Percentiles rank a stretch among this genome's conserved stretches.
These are phyloP conservation scores for Oryzias sinensis DNA, from an alignment of 2,797 vertebrate species.

Conservation along the genomic window DNA sequence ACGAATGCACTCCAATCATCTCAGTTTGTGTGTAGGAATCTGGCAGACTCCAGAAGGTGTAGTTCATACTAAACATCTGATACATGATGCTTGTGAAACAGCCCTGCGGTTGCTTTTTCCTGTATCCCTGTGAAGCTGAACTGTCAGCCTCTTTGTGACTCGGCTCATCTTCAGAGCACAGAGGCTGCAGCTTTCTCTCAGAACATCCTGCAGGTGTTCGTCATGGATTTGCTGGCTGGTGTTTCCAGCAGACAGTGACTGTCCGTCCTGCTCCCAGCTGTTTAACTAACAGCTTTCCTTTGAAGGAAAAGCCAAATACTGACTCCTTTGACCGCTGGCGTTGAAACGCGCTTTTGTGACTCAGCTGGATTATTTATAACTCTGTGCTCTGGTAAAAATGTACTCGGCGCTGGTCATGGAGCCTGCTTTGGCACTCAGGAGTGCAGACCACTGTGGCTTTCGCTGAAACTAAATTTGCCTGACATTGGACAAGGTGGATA, in stretches of 20 bases:
- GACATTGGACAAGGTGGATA: slow-evolving; percentile 54
- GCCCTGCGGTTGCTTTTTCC: slow-evolving; percentile 15
- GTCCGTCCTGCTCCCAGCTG: not conserved
- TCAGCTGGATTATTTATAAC: slow-evolving; percentile 71
- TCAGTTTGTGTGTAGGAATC: slow-evolving; percentile 19
- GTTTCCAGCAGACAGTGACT: slow-evolving; percentile 14
- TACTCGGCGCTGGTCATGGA: slow-evolving; percentile 28
- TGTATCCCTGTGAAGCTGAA: slow-evolving; percentile 1
- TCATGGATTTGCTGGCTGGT: slow-evolving; percentile 15
- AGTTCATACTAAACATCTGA: slow-evolving; percentile 24
- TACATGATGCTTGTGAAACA: slow-evolving; percentile 6
- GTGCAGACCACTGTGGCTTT: slow-evolving; percentile 32
- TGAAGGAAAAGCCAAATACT: slow-evolving; percentile 36
- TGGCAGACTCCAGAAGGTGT: slow-evolving; percentile 16
- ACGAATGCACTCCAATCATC: slow-evolving; percentile 51
- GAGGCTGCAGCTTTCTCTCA: slow-evolving; percentile 20
- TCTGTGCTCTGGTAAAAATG: slow-evolving; percentile 31
- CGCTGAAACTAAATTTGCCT: slow-evolving; percentile 59
- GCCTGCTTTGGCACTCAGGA: slow-evolving; percentile 27
- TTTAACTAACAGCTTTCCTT: slow-evolving; percentile 26
- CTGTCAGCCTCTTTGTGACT: slow-evolving; percentile 14
- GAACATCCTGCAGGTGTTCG: slow-evolving; percentile 26
- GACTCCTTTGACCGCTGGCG: slow-evolving; percentile 62
- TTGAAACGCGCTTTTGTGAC: slow-evolving; percentile 60
- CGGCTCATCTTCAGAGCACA: slow-evolving; percentile 11